Conservation (phyloP, 2,113 vertebrate species). For the Bufo gargarizans region DNA sequence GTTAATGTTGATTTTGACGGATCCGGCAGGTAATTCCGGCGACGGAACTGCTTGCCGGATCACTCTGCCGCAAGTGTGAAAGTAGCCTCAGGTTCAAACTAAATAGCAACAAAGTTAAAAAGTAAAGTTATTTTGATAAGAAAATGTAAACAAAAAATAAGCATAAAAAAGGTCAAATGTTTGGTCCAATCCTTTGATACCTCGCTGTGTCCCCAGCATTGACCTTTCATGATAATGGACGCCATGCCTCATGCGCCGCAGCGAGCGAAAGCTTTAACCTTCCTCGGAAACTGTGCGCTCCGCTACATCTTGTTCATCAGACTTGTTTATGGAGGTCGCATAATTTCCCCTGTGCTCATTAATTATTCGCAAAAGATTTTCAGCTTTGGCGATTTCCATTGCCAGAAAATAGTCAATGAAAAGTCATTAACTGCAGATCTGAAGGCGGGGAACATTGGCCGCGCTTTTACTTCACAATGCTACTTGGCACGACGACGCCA, state of each 20-base stretch:
- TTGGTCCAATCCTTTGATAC: not conserved
- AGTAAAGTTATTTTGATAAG: not conserved
- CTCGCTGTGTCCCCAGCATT: not conserved
- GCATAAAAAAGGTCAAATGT: not conserved
- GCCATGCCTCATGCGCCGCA: not conserved
- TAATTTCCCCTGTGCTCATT: not conserved
- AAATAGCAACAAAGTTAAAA: no score
- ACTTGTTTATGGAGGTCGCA: not conserved
- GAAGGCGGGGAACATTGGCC: not conserved
- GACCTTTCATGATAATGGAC: not conserved
- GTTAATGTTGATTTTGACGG: no score
- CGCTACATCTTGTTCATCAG: not conserved
- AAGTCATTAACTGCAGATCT: conserved; percentile 28
- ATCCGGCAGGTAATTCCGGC: no score
- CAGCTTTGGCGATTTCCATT: not conserved
- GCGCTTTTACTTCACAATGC: not conserved
- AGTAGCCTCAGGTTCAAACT: no score
- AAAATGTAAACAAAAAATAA: not conserved
- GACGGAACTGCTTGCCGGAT: no score
- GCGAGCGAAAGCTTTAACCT: not conserved
- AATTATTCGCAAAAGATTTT: conserved; percentile 23
- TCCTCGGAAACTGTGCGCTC: not conserved
- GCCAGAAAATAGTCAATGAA: conserved; percentile 25
- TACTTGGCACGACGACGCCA: not conserved
- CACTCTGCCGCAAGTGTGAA: no score